Percentiles rank a stretch among this genome's conserved stretches.
Evolutionary conservation across 2,113 vertebrate species (phyloP).

Genomic region (Ceuthmochares aereus): DNA sequence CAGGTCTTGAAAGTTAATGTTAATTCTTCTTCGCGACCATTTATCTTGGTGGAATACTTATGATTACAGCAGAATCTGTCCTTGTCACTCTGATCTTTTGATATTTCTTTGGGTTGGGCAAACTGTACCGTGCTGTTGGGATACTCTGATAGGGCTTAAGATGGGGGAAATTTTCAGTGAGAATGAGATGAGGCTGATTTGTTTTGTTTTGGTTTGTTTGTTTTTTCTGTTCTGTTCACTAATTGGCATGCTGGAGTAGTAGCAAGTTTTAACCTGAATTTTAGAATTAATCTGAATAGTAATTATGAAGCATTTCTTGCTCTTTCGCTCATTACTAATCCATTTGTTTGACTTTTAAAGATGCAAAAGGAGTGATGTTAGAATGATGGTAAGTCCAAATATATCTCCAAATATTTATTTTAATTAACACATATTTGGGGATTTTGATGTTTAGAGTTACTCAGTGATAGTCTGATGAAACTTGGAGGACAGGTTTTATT

Average conservation of each 20-base stretch:
- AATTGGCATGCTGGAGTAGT: conserved; percentile 39
- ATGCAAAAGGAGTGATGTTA: conserved; percentile 84
- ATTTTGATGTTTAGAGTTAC: not conserved
- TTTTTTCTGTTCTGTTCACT: not conserved
- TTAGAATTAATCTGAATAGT: conserved; percentile 47
- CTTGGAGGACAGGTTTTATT: not conserved
- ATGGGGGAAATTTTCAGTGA: not conserved
- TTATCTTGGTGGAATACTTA: conserved; percentile 6
- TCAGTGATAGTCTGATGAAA: not conserved
- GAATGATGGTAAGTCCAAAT: conserved; percentile 80
- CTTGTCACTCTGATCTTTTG: not conserved
- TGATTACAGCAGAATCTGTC: not conserved
- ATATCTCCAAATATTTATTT: not conserved
- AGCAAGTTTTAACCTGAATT: not conserved
- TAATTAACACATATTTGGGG: not conserved
- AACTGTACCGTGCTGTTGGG: not conserved
- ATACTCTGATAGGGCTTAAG: not conserved
- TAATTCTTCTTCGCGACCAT: not conserved
- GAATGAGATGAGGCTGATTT: not conserved
- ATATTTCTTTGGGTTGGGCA: not conserved
- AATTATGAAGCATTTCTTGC: conserved; percentile 53
- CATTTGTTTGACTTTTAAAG: conserved; percentile 77
- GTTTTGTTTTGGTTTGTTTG: not conserved
- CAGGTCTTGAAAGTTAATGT: not conserved
- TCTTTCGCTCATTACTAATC: conserved; percentile 75